A percentile compares a stretch with the other conserved stretches of the same genome.
Evolutionary conservation across 2,888 invertebrate genomes (phyloP).

Genomic region (Drosophila percnosoma): DNA sequence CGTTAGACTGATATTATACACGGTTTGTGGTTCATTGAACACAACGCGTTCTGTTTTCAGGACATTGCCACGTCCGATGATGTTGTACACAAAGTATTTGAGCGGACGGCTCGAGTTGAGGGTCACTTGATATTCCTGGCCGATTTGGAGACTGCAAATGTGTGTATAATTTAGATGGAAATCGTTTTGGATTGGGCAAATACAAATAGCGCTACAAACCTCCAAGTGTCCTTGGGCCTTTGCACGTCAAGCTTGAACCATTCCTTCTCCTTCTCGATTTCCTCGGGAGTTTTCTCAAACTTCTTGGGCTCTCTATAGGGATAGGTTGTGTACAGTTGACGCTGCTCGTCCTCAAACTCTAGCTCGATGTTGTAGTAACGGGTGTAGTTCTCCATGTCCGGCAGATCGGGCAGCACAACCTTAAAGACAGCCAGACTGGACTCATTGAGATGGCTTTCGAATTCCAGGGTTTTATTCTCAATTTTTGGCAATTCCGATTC

Average conservation of each 20-base stretch:
- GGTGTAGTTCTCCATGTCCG: slow-evolving; percentile 66
- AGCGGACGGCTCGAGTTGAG: slow-evolving; percentile 91
- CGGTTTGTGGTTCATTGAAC: slow-evolving; percentile 84
- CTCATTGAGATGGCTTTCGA: slow-evolving; percentile 86
- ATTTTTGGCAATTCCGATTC: slow-evolving; percentile 57
- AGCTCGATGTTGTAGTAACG: slow-evolving; percentile 67
- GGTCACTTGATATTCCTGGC: slow-evolving; percentile 89
- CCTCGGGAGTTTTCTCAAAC: slow-evolving; percentile 30
- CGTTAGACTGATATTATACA: slow-evolving; percentile 88
- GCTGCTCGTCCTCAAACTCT: slow-evolving; percentile 68
- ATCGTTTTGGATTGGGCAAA: neutral
- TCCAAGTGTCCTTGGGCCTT: slow-evolving; percentile 53
- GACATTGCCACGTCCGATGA: slow-evolving; percentile 94
- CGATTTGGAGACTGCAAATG: slow-evolving; percentile 86
- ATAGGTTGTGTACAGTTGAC: slow-evolving; percentile 66
- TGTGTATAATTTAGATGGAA: neutral
- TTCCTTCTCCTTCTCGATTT: slow-evolving; percentile 64
- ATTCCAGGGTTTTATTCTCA: slow-evolving; percentile 84
- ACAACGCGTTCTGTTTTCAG: slow-evolving; percentile 90
- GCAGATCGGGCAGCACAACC: slow-evolving; percentile 87
- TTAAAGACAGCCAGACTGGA: slow-evolving; percentile 88
- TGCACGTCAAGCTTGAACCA: slow-evolving; percentile 62
- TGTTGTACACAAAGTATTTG: slow-evolving; percentile 90
- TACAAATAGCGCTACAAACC: slow-evolving; percentile 41
- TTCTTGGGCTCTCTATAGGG: slow-evolving; percentile 75